Evolutionary conservation across 30 jellyfish, hydroid and myxozoan genomes (phyloP), one percentile per base, ranked within the genome.

Genomic region (Aurelia aurita): DNA sequence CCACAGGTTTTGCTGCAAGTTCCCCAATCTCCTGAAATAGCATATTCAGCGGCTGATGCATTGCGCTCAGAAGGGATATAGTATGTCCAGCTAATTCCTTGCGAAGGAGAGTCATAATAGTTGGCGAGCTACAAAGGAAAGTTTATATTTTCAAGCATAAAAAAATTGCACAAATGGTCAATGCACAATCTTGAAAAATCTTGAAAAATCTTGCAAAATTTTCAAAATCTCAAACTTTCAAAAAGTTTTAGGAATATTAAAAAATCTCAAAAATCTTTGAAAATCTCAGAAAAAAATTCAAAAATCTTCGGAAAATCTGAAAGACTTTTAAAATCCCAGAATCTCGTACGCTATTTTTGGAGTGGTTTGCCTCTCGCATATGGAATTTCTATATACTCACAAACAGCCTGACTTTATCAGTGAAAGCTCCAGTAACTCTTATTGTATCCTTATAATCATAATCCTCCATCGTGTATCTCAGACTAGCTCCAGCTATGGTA

Each of bases 1-100:
- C 69, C 93, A 53, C 98, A 91, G 4, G 95, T 19, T 70, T 79
- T 86, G 54, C 89, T 85, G 83, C 98, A 91, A 23, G 77, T 60
- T 57, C 83, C 90, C 98, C 98, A 91, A 3, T 46, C 32, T 14
- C 73, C 43, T 14, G 90, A 45, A 9, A 55, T 65, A 31, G 89
- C 87, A 35, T 58, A 58, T 32, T 61, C 78, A 25, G 69, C 57
- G 19, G 74, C 77, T 10, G 91, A 62, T 6, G 96, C 66, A 59
- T 69, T 69, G 32, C 84, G 77, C 55, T 74, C 85, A 13, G 82
- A 16, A 12, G 90, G 87, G 6, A 22, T 20, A 39, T 35, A 84
- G 32, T 83, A 90, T 27, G 58, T 66, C 96, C 96, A 90, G 43
- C 43, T 43, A 43, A 90, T 78, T 0, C 97, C 97, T 16, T 44